phyloP scores from a whole-genome alignment of 2,888 invertebrate species.

The Ophioninae sp. region DNA sequence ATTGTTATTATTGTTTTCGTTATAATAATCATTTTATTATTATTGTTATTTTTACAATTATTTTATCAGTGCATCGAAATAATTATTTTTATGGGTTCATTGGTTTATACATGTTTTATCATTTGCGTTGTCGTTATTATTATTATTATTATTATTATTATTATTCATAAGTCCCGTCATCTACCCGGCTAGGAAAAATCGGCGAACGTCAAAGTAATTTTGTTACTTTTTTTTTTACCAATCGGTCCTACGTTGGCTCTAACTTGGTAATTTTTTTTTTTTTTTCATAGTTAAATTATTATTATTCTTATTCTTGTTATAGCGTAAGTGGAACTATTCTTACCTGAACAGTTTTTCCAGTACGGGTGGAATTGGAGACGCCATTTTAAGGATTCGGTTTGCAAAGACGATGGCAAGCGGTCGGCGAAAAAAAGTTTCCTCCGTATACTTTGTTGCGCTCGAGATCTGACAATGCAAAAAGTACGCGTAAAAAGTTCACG shows the following conservation, averaged over 20 bases:
- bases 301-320: neutral
- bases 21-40: too few species aligned
- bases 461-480: neutral
- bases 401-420: neutral
- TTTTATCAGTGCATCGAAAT: too few species aligned
- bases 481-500: neutral
- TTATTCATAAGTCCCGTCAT: neutral
- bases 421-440: neutral
- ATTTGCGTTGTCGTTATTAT: neutral
- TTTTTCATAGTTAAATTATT: too few species aligned
- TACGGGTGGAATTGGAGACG: constrained; percentile 67
- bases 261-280: neutral
- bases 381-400: constrained; percentile 61
- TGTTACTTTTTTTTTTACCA: neutral
- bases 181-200: neutral
- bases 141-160: neutral
- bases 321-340: constrained; percentile 9
- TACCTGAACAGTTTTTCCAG: constrained; percentile 74
- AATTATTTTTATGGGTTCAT: too few species aligned
- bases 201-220: neutral
- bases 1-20: neutral
- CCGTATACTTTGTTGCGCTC: neutral
- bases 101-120: too few species aligned
- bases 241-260: neutral
- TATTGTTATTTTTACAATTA: too few species aligned